Conservation (phyloP, 2,888 invertebrate species). For the Brachypalpus laphriformis region DNA sequence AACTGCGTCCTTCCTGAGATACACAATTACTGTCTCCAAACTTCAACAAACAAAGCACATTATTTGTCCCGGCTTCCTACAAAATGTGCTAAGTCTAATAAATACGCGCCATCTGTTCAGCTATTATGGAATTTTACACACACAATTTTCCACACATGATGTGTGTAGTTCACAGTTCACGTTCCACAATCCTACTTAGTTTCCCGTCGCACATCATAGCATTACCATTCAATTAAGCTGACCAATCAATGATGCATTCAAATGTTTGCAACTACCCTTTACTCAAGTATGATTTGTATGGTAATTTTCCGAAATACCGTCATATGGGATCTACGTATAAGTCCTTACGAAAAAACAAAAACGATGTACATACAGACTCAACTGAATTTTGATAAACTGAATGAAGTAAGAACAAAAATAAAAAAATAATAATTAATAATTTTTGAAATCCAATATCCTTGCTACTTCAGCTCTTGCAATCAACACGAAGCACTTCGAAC, state of each 20-base stretch:
- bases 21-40: too few species aligned
- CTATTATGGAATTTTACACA: neutral
- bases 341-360: neutral
- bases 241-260: conserved; percentile 61
- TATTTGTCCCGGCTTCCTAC: neutral
- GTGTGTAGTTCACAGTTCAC: conserved; percentile 17
- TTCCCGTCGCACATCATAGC: neutral
- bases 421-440: neutral
- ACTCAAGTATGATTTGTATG: conserved; percentile 42
- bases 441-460: conserved; percentile 35
- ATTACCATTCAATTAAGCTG: conserved; percentile 7
- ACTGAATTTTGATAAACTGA: conserved; percentile 22
- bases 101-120: neutral
- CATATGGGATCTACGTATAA: neutral
- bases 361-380: neutral
- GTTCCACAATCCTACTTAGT: conserved; percentile 37
- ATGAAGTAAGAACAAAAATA: neutral
- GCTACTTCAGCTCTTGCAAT: conserved; percentile 19
- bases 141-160: conserved; percentile 24
- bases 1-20: too few species aligned
- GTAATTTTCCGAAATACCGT: conserved; percentile 13
- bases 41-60: conserved; percentile 25
- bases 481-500: conserved; percentile 24
- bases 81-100: conserved; percentile 42
- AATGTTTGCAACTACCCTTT: conserved; percentile 49